Conservation (phyloP, 2,797 vertebrate genomes). For the Taeniopygia guttata region DNA sequence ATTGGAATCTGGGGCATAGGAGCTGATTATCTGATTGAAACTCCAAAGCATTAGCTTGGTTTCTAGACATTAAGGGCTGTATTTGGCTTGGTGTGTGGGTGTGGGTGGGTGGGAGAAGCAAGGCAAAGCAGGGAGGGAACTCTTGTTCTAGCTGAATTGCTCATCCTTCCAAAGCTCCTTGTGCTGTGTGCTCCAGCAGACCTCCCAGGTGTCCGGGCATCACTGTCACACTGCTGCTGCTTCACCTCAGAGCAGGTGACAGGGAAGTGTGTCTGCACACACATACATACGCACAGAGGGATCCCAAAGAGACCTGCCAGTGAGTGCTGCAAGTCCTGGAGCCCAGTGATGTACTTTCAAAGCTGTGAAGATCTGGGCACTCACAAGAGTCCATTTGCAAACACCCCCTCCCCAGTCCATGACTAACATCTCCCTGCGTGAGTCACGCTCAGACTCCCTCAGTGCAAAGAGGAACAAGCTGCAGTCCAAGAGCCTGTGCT, state of each 20-base stretch:
- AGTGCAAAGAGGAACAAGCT: not conserved
- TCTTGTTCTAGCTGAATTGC: not conserved
- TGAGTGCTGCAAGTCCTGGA: not conserved
- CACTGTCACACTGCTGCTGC: not conserved
- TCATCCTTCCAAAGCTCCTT: conserved; percentile 20
- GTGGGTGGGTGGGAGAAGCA: conserved; percentile 51
- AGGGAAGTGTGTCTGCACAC: not conserved
- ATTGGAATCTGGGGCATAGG: conserved; percentile 60
- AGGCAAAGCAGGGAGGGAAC: conserved; percentile 20
- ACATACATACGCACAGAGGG: not conserved
- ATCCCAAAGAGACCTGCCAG: not conserved
- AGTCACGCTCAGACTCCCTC: not conserved
- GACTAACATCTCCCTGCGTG: not conserved
- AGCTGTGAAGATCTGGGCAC: not conserved
- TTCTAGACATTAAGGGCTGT: conserved; percentile 48
- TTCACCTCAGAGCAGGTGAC: not conserved
- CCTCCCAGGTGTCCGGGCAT: not conserved
- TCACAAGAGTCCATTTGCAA: not conserved
- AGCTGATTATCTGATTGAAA: conserved; percentile 60
- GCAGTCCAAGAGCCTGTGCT: not conserved
- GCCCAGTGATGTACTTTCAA: not conserved
- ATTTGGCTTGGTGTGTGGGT: conserved; percentile 48
- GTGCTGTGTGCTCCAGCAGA: not conserved
- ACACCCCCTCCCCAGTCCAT: not conserved
- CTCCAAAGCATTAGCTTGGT: conserved; percentile 41